A percentile compares a stretch with the other conserved stretches of the same genome.
phyloP scores from a whole-genome alignment of 2,797 vertebrate genomes.

The Phataginus tetradactyla region DNA sequence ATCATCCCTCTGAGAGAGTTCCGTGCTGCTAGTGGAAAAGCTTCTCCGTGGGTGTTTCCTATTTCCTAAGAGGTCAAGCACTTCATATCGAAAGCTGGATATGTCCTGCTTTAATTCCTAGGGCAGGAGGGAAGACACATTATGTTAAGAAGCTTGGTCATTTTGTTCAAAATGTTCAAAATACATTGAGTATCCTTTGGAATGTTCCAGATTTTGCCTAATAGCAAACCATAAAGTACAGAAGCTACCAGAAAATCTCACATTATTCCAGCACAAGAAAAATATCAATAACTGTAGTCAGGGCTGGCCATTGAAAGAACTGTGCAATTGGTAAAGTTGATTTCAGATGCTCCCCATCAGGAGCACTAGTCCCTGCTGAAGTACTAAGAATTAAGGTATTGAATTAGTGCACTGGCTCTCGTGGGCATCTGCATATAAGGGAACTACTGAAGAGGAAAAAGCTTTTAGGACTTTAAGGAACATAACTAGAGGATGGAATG shows the following conservation, averaged over 20 bases:
- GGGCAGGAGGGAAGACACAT: conserved; percentile 34
- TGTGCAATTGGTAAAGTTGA: background rate
- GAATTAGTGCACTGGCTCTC: background rate
- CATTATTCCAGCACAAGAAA: background rate
- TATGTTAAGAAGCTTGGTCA: background rate
- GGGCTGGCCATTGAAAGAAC: background rate
- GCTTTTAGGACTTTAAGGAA: conserved; percentile 1
- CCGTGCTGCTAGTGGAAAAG: conserved; percentile 93
- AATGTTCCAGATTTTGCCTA: conserved; percentile 1
- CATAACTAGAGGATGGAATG: conserved; percentile 1
- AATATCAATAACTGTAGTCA: background rate
- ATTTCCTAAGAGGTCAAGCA: conserved; percentile 96
- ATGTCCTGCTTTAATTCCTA: conserved; percentile 98
- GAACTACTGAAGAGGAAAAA: conserved; percentile 10
- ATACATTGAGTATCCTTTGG: background rate
- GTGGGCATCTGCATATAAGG: background rate
- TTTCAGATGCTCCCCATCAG: background rate
- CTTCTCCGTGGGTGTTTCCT: conserved; percentile 93
- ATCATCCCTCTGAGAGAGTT: conserved; percentile 91
- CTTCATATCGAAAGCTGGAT: conserved; percentile 97
- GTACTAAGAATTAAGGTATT: background rate
- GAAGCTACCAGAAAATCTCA: background rate
- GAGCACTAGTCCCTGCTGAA: background rate
- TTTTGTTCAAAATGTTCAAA: background rate
- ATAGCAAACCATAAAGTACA: conserved; percentile 30